Evolutionary conservation across 1,140 invertebrate species (phyloP).

Genomic region (Drosophila kurseongensis): DNA sequence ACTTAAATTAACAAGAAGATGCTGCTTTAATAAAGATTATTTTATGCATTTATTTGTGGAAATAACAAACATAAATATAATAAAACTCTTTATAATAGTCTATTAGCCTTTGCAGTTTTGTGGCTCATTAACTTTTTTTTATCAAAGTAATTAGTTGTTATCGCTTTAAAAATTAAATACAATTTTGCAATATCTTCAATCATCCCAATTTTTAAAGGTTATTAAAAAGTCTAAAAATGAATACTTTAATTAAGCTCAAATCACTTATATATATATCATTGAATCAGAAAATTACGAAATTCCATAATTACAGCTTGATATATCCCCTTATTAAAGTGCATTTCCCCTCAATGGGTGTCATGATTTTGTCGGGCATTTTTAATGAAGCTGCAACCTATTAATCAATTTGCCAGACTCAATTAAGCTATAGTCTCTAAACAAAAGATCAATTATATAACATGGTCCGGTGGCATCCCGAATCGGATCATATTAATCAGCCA

Average conservation of each 20-base stretch:
- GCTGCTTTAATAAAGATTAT: too few relatives aligned
- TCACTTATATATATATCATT: not conserved
- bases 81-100: too few relatives aligned
- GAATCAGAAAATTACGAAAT: slow-evolving; percentile 3
- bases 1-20: too few relatives aligned
- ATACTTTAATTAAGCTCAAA: slow-evolving; percentile 14
- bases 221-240: not conserved
- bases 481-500: slow-evolving; percentile 43
- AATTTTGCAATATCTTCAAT: not conserved
- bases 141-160: too few relatives aligned
- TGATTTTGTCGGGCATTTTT: slow-evolving; percentile 10
- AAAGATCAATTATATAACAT: slow-evolving; percentile 44
- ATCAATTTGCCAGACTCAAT: slow-evolving; percentile 47
- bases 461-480: slow-evolving; percentile 26
- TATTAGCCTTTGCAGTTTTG: too few relatives aligned
- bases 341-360: slow-evolving; percentile 1
- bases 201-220: not conserved
- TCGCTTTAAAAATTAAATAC: not conserved
- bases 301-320: not conserved
- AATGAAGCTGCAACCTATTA: slow-evolving; percentile 34
- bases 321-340: slow-evolving; percentile 3
- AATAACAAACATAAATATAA: slow-evolving; percentile 5
- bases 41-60: too few relatives aligned
- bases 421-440: slow-evolving; percentile 39
- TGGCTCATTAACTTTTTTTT: too few relatives aligned